A percentile compares a stretch with the other conserved stretches of the same genome.
phyloP scores from a whole-genome alignment of 2,797 vertebrate genomes.

The Arremon aurantiirostris region DNA sequence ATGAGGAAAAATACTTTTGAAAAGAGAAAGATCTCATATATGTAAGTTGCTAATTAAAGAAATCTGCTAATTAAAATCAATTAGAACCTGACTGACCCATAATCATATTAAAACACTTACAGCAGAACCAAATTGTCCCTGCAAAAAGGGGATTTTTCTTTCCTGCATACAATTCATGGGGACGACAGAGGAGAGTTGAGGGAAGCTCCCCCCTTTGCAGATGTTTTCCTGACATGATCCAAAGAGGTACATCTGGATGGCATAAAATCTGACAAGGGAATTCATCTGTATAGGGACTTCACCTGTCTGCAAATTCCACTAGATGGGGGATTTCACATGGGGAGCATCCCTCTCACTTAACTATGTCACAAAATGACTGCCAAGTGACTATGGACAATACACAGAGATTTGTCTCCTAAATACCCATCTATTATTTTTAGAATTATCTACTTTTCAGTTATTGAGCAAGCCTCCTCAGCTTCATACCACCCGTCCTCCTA shows the following conservation, averaged over 20 bases:
- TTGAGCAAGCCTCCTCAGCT: not conserved
- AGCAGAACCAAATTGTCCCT: not conserved
- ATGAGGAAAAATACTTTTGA: not conserved
- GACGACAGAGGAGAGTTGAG: not conserved
- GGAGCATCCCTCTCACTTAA: not conserved
- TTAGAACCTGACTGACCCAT: not conserved
- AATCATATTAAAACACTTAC: not conserved
- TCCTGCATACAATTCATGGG: not conserved
- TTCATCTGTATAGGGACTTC: not conserved
- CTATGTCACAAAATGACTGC: not conserved
- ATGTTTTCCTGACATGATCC: not conserved
- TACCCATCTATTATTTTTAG: not conserved
- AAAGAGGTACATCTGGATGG: not conserved
- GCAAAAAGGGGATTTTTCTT: not conserved
- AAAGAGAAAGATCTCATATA: not conserved
- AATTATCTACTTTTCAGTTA: not conserved
- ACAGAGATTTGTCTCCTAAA: not conserved
- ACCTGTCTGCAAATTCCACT: not conserved
- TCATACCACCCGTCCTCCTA: not conserved
- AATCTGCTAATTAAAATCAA: slow-evolving; percentile 12
- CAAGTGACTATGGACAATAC: not conserved
- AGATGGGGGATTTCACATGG: not conserved
- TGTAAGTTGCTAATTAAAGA: not conserved
- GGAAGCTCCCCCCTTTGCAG: not conserved
- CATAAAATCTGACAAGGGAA: not conserved